Evolutionary conservation across 2,888 invertebrate genomes (phyloP).

Genomic region (Stenolophus ochropezus): DNA sequence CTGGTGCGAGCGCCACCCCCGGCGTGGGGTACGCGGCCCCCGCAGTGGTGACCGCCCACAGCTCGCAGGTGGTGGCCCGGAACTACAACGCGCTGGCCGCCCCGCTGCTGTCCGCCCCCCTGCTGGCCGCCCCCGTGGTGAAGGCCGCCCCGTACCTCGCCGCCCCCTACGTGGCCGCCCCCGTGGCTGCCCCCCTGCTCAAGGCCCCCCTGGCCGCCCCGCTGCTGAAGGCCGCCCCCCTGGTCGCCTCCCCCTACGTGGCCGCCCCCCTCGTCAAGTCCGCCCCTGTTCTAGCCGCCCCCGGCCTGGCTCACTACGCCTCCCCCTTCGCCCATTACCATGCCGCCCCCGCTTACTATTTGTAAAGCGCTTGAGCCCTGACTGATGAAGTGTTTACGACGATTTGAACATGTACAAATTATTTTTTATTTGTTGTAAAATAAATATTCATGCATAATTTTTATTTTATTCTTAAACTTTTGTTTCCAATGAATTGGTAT

Average conservation of each 20-base stretch:
- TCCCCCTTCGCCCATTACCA: constrained; percentile 53
- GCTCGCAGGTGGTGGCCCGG: constrained; percentile 79
- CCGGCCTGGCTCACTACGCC: constrained; percentile 15
- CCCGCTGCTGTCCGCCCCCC: constrained; percentile 65
- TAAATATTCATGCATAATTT: constrained; percentile 10
- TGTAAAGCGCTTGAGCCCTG: constrained; percentile 11
- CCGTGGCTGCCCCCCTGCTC: constrained; percentile 67
- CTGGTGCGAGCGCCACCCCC: constrained; percentile 67
- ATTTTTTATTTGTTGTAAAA: constrained; percentile 23
- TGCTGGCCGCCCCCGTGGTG: constrained; percentile 63
- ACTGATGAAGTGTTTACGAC: constrained; percentile 18
- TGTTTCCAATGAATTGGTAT: too few species aligned
- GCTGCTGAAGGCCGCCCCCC: constrained; percentile 65
- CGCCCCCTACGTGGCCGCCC: constrained; percentile 65
- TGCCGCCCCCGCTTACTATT: constrained; percentile 51
- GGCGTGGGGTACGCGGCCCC: constrained; percentile 67
- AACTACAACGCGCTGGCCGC: constrained; percentile 79
- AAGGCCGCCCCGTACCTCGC: too few species aligned
- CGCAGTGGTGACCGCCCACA: constrained; percentile 78
- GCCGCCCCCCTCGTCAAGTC: constrained; percentile 64
- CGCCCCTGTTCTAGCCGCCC: constrained; percentile 65
- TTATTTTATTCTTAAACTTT: neutral
- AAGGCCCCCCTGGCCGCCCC: constrained; percentile 70
- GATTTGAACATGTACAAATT: constrained; percentile 11
- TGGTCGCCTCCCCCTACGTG: constrained; percentile 45